Conservation (phyloP, 2,797 vertebrate species). For the Lateolabrax maculatus region DNA sequence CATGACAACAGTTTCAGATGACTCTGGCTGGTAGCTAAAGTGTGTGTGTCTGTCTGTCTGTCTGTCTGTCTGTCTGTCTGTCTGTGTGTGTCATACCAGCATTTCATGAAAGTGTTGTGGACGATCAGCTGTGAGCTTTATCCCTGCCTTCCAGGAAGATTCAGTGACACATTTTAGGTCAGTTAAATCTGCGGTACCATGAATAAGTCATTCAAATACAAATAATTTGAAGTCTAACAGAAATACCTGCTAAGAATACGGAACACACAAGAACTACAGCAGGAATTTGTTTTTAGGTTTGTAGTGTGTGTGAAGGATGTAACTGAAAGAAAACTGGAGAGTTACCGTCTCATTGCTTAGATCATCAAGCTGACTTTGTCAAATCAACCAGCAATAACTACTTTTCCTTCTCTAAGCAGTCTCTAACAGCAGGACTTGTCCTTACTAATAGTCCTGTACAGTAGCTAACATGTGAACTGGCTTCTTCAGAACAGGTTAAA, state of each 20-base stretch:
- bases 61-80: constrained; percentile 1
- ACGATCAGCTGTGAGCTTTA: constrained; percentile 12
- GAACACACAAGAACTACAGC: not conserved
- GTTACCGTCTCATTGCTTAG: not conserved
- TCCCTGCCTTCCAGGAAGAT: not conserved
- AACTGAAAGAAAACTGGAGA: not conserved
- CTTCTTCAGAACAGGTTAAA: constrained; percentile 4
- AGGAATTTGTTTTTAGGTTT: not conserved
- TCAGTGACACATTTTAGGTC: constrained; percentile 6
- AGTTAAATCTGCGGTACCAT: not conserved
- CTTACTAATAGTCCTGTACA: not conserved
- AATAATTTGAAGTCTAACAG: not conserved
- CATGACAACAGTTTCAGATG: constrained; percentile 9
- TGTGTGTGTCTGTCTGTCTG: not conserved
- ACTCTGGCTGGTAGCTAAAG: constrained; percentile 25
- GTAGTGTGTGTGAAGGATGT: not conserved
- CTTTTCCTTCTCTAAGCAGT: not conserved
- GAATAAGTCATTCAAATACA: not conserved
- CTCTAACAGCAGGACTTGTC: not conserved
- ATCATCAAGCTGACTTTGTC: constrained; percentile 2
- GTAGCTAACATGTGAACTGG: not conserved
- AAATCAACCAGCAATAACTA: constrained; percentile 48
- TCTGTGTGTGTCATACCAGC: constrained; percentile 34
- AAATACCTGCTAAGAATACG: not conserved
- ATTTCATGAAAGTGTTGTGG: constrained; percentile 38